These are phyloP conservation scores for Tridacna crocea DNA, from an alignment of 2,888 invertebrate species.

Conservation along the genomic window DNA sequence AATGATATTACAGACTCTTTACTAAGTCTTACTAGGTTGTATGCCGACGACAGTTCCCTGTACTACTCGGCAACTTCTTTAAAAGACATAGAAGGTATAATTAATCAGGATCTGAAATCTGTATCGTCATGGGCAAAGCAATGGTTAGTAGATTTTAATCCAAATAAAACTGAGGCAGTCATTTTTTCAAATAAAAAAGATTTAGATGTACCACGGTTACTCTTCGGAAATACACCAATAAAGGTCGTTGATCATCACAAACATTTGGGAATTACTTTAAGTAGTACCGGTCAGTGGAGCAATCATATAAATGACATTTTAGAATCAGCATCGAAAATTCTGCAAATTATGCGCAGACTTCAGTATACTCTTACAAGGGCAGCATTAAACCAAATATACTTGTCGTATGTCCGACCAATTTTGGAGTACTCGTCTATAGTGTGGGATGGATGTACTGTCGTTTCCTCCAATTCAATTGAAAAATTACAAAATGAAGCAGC, in stretches of 20 bases:
- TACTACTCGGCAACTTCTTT: too few relatives aligned
- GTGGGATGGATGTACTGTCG: conserved; percentile 8
- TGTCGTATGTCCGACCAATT: conserved; percentile 4
- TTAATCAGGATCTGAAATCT: too few relatives aligned
- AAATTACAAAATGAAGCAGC: conserved; percentile 35
- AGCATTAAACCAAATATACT: conserved; percentile 22
- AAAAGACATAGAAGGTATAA: too few relatives aligned
- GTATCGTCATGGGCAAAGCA: too few relatives aligned
- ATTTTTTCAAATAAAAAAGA: too few relatives aligned
- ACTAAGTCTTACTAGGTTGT: too few relatives aligned
- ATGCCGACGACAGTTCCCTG: too few relatives aligned
- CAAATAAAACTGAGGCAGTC: too few relatives aligned
- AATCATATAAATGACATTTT: conserved; percentile 28
- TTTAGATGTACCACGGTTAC: not conserved
- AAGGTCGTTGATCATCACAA: conserved; percentile 5
- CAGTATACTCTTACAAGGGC: not conserved
- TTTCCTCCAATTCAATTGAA: conserved; percentile 14
- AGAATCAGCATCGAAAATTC: conserved; percentile 27
- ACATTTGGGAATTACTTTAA: conserved; percentile 29
- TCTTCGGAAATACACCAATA: not conserved
- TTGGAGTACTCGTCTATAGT: conserved; percentile 21
- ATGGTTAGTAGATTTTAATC: too few relatives aligned
- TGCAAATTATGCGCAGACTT: conserved; percentile 31
- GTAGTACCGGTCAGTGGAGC: conserved; percentile 17
- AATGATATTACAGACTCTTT: too few relatives aligned